phyloP scores from a whole-genome alignment of 2,888 invertebrate genomes.

The Cheiracanthium punctorium region DNA sequence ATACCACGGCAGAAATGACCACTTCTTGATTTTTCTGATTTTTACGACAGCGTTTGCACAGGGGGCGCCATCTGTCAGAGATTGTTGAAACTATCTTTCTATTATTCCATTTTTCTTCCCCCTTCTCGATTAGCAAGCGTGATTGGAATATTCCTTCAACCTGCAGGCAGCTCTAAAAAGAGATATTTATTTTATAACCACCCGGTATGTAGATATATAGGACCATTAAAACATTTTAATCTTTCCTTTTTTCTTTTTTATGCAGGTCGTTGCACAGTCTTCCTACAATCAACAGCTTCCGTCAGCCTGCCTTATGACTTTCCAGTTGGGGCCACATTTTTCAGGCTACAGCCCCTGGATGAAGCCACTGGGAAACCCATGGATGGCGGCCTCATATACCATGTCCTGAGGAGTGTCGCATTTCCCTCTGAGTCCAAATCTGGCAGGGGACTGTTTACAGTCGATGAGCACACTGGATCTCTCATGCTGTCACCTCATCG shows the following conservation, averaged over 20 bases:
- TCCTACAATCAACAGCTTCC: slow-evolving; percentile 35
- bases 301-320: slow-evolving; percentile 49
- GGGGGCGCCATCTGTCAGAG: too few relatives aligned
- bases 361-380: not conserved
- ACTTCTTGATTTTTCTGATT: too few relatives aligned
- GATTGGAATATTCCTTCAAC: too few relatives aligned
- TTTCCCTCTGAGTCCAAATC: slow-evolving; percentile 23
- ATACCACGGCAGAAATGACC: too few relatives aligned
- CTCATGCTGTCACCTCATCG: slow-evolving; percentile 55
- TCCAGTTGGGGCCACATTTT: slow-evolving; percentile 36
- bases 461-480: slow-evolving; percentile 57
- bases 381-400: not conserved
- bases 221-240: too few relatives aligned
- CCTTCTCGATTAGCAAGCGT: too few relatives aligned
- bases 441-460: slow-evolving; percentile 31
- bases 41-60: too few relatives aligned
- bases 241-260: not conserved
- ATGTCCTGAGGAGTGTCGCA: slow-evolving; percentile 26
- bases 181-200: too few relatives aligned
- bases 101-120: too few relatives aligned
- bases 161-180: too few relatives aligned
- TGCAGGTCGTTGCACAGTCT: not conserved
- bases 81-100: too few relatives aligned
- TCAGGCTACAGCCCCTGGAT: slow-evolving; percentile 31
- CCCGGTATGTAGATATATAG: too few relatives aligned